Conservation (phyloP, 2,888 invertebrate genomes). For the Lysandra bellargus region DNA sequence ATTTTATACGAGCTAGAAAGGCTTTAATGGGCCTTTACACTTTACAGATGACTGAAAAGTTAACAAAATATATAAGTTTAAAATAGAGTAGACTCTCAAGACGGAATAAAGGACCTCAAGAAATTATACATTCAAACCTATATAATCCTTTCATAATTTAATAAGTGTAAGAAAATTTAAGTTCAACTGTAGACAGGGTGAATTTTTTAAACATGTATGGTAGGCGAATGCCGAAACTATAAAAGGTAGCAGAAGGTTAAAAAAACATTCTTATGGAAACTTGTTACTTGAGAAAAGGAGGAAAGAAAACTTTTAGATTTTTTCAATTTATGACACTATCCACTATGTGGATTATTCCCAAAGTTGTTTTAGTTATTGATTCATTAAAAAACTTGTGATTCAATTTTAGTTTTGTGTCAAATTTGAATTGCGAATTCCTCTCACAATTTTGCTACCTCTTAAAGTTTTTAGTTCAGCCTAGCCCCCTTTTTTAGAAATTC, state of each 20-base stretch:
- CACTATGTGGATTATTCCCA: too few species aligned
- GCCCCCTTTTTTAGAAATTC: background rate
- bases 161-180: slow-evolving; percentile 13
- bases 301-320: background rate
- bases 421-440: too few species aligned
- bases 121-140: background rate
- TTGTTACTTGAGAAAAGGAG: background rate
- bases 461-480: background rate
- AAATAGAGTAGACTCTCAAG: background rate
- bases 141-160: background rate
- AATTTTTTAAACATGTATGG: background rate
- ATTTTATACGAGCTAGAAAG: background rate
- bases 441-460: background rate
- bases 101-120: background rate
- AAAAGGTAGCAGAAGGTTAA: background rate
- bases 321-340: background rate
- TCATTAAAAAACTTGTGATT: too few species aligned
- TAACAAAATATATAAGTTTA: background rate
- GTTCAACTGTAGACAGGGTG: background rate
- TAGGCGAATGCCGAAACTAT: background rate
- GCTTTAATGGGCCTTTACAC: background rate
- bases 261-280: background rate
- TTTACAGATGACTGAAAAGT: background rate
- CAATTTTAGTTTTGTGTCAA: too few species aligned
- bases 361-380: too few species aligned